Evolutionary conservation across 1,140 invertebrate species (phyloP), one percentile per base, ranked within the genome.

Genomic region (Coptotermes formosanus): DNA sequence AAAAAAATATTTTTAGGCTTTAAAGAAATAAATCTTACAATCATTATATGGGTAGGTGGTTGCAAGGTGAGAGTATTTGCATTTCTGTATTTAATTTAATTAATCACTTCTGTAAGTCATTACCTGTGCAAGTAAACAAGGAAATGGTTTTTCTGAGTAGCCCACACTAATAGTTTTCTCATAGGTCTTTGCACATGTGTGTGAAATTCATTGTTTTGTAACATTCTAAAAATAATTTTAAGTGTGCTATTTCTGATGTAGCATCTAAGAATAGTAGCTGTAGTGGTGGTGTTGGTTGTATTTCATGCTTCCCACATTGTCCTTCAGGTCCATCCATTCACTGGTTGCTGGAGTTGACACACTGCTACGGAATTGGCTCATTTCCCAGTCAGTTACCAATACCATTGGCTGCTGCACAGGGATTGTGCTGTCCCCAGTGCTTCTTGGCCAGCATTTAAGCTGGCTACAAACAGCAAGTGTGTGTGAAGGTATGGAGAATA

Each of bases 251-350:
- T 75, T 75, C n/a, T n/a, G 64, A 75, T 75, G 9, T 16, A 21
- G 11, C 19, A 21, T 16, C 52, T 55, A 21, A 55, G 52, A 55
- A 55, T 55, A 55, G 3, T 55, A 16, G 52, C 64, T 75, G 64
- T 30, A 75, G 64, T 75, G 64, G 25, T 75, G 64, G n/a, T 75
- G 64, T 0, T 75, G 25, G 64, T 75, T 75, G n/a, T 75, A 75
- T 75, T 75, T 75, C n/a, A 75, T 30, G n/a, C 64, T 30, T 75
- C 25, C 64, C 64, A n/a, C 64, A 12, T 59, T 59, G 55, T 75
- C 64, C n/a, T 75, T 75, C 64, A 30, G 64, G n/a, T 75, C 64
- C 64, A 75, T 75, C 64, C 64, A 75, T 75, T 75, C 64, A 75
- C 14, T 75, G 11, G 25, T n/a, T 75, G n/a, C 64, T 75, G n/a